phyloP scores from a whole-genome alignment of 2,113 vertebrate species.

The Tauraco erythrolophus region DNA sequence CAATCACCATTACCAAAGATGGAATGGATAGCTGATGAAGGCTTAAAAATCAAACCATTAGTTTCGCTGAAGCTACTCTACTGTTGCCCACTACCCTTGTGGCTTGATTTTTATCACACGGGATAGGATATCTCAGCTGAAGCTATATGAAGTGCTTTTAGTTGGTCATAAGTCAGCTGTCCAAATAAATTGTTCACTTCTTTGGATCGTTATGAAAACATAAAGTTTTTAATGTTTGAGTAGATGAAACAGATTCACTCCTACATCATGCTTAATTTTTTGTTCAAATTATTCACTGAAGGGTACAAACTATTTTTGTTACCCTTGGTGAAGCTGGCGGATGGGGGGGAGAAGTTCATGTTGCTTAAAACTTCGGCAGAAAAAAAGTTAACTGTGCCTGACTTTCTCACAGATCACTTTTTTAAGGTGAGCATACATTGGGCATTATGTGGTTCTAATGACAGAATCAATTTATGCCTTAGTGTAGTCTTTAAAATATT shows the following conservation, averaged over 20 bases:
- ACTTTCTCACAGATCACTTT: not conserved
- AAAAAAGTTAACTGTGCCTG: not conserved
- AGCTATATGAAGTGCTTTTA: not conserved
- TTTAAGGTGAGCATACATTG: not conserved
- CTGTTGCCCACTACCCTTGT: not conserved
- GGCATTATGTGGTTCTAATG: not conserved
- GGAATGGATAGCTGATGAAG: not conserved
- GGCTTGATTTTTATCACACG: not conserved
- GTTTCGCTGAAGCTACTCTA: not conserved
- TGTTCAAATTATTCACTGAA: not conserved
- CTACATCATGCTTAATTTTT: not conserved
- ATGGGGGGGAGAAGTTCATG: rapidly evolving
- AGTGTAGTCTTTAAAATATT: not conserved
- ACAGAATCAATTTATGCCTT: not conserved
- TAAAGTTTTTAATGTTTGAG: not conserved
- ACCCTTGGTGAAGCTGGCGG: not conserved
- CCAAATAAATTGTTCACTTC: not conserved
- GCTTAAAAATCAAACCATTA: not conserved
- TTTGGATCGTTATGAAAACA: not conserved
- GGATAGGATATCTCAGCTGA: not conserved
- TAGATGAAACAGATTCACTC: not conserved
- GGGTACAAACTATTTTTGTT: not conserved
- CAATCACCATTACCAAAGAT: not conserved
- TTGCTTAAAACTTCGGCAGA: not conserved
- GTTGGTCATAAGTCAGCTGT: not conserved